phyloP scores from a whole-genome alignment of 2,113 vertebrate genomes.

The Gymnarchus niloticus region DNA sequence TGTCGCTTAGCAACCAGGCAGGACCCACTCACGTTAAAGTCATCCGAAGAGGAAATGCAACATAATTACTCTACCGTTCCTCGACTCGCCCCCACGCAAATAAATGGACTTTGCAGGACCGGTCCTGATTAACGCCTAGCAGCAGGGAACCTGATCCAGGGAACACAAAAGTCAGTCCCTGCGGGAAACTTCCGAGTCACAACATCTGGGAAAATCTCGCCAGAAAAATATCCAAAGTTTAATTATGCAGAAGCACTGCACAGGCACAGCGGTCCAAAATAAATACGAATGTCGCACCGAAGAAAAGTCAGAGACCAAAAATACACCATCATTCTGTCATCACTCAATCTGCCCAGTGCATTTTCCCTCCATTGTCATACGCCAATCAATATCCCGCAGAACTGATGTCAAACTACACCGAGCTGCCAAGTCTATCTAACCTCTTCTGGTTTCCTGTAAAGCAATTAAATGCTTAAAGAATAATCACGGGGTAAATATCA shows the following conservation, averaged over 20 bases:
- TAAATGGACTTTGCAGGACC: neutral
- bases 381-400: neutral
- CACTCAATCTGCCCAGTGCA: neutral
- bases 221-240: neutral
- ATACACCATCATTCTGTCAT: neutral
- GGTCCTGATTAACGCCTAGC: neutral
- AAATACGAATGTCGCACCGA: neutral
- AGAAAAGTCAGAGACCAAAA: neutral
- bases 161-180: neutral
- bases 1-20: conserved; percentile 20
- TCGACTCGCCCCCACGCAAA: neutral
- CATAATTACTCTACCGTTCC: conserved; percentile 7
- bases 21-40: conserved; percentile 14
- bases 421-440: neutral
- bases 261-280: neutral
- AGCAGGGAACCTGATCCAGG: neutral
- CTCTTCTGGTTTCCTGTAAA: neutral
- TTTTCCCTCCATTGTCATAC: neutral
- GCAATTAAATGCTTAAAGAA: neutral
- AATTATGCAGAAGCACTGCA: neutral
- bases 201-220: neutral
- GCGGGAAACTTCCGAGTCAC: neutral
- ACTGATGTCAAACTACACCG: neutral
- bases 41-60: conserved; percentile 18
- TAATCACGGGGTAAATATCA: neutral